Conservation (phyloP, 2,113 vertebrate genomes). For the Calyptomena viridis region DNA sequence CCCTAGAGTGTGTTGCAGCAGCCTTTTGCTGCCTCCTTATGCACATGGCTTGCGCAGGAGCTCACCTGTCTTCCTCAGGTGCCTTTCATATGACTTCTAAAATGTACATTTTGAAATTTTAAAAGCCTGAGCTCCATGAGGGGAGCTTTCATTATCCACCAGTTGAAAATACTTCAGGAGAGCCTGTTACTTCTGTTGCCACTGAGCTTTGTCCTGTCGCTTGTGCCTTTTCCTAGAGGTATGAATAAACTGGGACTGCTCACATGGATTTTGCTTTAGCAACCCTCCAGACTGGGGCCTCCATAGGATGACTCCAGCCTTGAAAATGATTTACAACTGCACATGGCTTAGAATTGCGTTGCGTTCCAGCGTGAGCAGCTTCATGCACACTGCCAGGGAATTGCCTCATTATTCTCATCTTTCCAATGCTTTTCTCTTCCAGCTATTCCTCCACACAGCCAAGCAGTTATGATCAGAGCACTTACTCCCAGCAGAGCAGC, state of each 20-base stretch:
- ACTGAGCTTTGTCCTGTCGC: background rate
- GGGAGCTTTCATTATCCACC: background rate
- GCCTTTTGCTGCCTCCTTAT: background rate
- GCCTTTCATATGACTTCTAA: background rate
- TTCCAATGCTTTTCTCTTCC: constrained; percentile 26
- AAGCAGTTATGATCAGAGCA: constrained; percentile 86
- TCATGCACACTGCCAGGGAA: fast-evolving
- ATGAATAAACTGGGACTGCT: background rate
- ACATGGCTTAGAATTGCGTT: background rate
- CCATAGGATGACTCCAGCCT: background rate
- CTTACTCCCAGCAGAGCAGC: constrained; percentile 87
- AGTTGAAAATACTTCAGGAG: background rate
- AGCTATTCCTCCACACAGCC: constrained; percentile 85
- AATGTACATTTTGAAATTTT: background rate
- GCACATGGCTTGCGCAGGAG: background rate
- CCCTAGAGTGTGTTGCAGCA: fast-evolving
- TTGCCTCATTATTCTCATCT: background rate
- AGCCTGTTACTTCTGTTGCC: background rate
- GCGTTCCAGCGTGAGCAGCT: background rate
- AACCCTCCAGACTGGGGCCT: background rate
- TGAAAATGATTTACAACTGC: background rate
- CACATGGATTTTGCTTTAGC: background rate
- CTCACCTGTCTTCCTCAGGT: background rate
- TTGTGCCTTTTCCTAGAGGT: background rate
- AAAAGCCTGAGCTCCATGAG: background rate